Conservation (phyloP, 1,140 invertebrate genomes). For the Eubasilissa regina region DNA sequence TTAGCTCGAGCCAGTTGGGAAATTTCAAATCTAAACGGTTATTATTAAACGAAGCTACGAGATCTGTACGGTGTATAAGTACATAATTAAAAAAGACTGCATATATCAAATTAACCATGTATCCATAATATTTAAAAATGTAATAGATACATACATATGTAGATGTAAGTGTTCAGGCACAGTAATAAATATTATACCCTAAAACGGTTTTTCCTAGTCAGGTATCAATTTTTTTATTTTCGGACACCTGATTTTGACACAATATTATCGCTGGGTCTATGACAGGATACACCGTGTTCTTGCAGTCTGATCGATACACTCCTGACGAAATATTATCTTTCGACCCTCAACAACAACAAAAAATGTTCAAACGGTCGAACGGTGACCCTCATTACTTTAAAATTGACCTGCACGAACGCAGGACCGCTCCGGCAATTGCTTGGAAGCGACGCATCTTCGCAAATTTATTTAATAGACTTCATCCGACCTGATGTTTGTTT, state of each 20-base stretch:
- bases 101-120: too few species aligned
- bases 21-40: too few species aligned
- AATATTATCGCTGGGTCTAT: conserved; percentile 7
- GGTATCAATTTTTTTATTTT: conserved; percentile 16
- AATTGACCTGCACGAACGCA: too few species aligned
- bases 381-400: background rate
- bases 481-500: background rate
- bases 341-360: conserved; percentile 12
- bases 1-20: too few species aligned
- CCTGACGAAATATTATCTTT: conserved; percentile 11
- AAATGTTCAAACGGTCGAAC: conserved; percentile 26
- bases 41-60: too few species aligned
- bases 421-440: too few species aligned
- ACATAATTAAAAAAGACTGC: too few species aligned
- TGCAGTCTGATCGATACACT: conserved; percentile 20
- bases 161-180: too few species aligned
- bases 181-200: background rate
- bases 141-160: too few species aligned
- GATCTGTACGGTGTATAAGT: too few species aligned
- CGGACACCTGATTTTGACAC: conserved; percentile 36
- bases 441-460: too few species aligned
- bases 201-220: conserved; percentile 22
- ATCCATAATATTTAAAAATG: too few species aligned
- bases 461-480: background rate
- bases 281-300: conserved; percentile 28